These are phyloP conservation scores for Eilema caniola DNA, from an alignment of 2,888 invertebrate species.

Conservation along the genomic window DNA sequence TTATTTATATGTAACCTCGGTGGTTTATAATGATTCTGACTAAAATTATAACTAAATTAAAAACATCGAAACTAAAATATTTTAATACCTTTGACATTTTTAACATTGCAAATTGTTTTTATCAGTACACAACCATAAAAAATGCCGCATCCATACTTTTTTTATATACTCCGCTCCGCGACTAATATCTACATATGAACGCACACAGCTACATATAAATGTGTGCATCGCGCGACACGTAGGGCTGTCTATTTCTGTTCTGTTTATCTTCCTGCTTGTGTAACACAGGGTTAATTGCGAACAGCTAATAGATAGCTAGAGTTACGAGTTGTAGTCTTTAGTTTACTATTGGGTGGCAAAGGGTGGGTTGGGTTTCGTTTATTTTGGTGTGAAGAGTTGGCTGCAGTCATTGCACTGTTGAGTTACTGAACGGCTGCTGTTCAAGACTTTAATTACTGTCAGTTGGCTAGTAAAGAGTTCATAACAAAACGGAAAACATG, in stretches of 20 bases:
- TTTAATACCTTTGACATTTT: neutral
- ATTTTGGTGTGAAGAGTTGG: slow-evolving; percentile 20
- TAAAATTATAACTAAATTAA: too few species aligned
- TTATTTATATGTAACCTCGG: too few species aligned
- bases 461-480: slow-evolving; percentile 11
- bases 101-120: neutral
- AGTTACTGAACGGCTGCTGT: slow-evolving; percentile 6
- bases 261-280: slow-evolving; percentile 76
- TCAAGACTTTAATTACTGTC: neutral
- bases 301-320: slow-evolving; percentile 59
- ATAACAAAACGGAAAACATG: slow-evolving; percentile 4
- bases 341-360: slow-evolving; percentile 30
- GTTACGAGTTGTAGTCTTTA: slow-evolving; percentile 40
- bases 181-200: slow-evolving; percentile 38
- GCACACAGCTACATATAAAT: slow-evolving; percentile 33
- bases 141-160: slow-evolving; percentile 39
- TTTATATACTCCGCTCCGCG: slow-evolving; percentile 18
- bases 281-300: slow-evolving; percentile 57
- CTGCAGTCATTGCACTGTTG: slow-evolving; percentile 20
- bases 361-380: slow-evolving; percentile 25
- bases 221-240: slow-evolving; percentile 45
- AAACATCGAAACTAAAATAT: too few species aligned
- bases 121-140: neutral
- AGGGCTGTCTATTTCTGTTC: slow-evolving; percentile 60
- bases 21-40: too few species aligned